A percentile compares a stretch with the other conserved stretches of the same genome.
Conservation (phyloP, 2,888 invertebrate genomes). For the Phalangium opilio region DNA sequence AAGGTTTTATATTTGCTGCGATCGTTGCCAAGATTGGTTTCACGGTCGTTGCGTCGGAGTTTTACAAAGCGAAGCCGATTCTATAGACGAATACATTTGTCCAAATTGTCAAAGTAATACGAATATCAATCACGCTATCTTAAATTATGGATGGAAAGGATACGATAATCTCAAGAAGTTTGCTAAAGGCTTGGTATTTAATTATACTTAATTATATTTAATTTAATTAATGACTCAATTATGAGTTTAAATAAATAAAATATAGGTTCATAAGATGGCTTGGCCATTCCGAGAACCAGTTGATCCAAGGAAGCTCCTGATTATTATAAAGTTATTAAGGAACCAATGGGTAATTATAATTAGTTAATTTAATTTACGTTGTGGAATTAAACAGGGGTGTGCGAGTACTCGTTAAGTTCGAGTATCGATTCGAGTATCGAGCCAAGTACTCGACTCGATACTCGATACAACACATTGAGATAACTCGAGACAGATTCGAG, state of each 20-base stretch:
- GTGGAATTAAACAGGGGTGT: too few species aligned
- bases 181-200: conserved; percentile 64
- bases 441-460: too few species aligned
- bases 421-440: too few species aligned
- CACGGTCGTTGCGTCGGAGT: conserved; percentile 95
- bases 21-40: conserved; percentile 98
- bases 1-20: conserved; percentile 98
- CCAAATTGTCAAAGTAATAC: conserved; percentile 86
- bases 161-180: conserved; percentile 67
- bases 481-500: too few species aligned
- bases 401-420: too few species aligned
- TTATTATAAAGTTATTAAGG: conserved; percentile 88
- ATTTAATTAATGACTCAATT: too few species aligned
- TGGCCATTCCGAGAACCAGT: conserved; percentile 98
- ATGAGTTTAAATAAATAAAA: too few species aligned
- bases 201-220: too few species aligned
- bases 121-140: conserved; percentile 73
- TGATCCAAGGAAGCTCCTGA: conserved; percentile 91
- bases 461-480: too few species aligned
- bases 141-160: conserved; percentile 61
- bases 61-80: conserved; percentile 79
- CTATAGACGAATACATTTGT: conserved; percentile 90
- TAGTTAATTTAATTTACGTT: too few species aligned
- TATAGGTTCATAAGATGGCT: conserved; percentile 84
- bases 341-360: conserved; percentile 96